Evolutionary conservation across 23 tunicate species (phyloP).

Genomic region (Halocynthia roretzi): DNA sequence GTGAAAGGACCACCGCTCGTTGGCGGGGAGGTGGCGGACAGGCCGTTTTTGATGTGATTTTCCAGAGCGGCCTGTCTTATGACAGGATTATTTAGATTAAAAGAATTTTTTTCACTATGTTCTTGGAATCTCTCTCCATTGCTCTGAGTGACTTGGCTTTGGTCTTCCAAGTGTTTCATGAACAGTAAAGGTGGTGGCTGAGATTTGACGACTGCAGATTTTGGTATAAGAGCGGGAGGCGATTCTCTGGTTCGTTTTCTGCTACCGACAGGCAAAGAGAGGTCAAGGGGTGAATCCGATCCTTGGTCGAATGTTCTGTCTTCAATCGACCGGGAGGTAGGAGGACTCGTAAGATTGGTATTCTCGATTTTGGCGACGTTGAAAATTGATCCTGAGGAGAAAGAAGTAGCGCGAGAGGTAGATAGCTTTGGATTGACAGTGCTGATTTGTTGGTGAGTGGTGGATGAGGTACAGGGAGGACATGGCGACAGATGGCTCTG

Average conservation of each 20-base stretch:
- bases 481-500: background rate
- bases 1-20: background rate
- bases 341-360: background rate
- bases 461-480: slow-evolving; percentile 23
- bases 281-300: slow-evolving; percentile 21
- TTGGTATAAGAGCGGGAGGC: background rate
- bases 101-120: too few relatives aligned
- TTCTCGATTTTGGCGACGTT: slow-evolving; percentile 8
- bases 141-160: too few relatives aligned
- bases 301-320: background rate
- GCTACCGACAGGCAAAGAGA: slow-evolving; percentile 5
- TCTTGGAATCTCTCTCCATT: too few relatives aligned
- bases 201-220: background rate
- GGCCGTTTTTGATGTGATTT: background rate
- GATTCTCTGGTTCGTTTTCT: background rate
- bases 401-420: background rate
- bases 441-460: background rate
- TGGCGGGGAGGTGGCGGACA: background rate
- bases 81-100: too few relatives aligned
- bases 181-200: background rate
- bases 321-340: background rate
- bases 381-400: slow-evolving; percentile 10
- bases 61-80: slow-evolving; percentile 3
- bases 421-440: slow-evolving; percentile 9
- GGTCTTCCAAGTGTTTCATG: too few relatives aligned